Percentiles rank a stretch among this genome's conserved stretches.
Evolutionary conservation across 2,888 invertebrate species (phyloP).

Genomic region (Drosophila cognata): DNA sequence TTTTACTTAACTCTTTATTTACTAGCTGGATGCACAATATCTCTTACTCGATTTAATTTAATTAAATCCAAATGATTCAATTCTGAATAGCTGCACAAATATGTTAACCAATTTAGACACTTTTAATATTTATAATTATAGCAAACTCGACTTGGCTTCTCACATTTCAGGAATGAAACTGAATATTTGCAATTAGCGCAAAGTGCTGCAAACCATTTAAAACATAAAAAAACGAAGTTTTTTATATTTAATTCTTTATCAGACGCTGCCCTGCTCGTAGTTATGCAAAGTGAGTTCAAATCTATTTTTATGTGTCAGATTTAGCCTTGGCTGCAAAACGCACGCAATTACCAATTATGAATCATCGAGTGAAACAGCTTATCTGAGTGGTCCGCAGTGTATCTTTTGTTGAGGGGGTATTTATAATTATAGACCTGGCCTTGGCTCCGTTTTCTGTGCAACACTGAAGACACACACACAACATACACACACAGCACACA

Average conservation of each 20-base stretch:
- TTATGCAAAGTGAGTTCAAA: not conserved
- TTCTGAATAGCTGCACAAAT: too few species aligned
- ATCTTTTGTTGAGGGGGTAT: not conserved
- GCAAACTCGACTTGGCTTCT: not conserved
- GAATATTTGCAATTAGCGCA: not conserved
- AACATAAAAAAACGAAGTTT: not conserved
- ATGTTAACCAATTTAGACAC: too few species aligned
- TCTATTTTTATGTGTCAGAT: conserved; percentile 14
- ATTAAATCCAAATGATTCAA: too few species aligned
- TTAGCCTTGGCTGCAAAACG: not conserved
- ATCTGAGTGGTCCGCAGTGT: conserved; percentile 30
- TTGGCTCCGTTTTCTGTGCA: conserved; percentile 47
- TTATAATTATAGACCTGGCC: conserved; percentile 47
- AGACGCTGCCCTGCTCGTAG: not conserved
- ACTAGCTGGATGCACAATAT: too few species aligned
- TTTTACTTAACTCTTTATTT: too few species aligned
- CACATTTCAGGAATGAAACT: not conserved
- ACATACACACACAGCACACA: not conserved
- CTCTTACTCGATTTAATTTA: too few species aligned
- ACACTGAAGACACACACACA: conserved; percentile 15
- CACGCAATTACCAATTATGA: conserved; percentile 41
- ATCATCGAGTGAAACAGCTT: conserved; percentile 27
- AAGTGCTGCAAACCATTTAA: not conserved
- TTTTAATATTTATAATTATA: too few species aligned
- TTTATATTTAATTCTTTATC: not conserved